Evolutionary conservation across 2,797 vertebrate genomes (phyloP).

Genomic region (Halcyon leucocephala): DNA sequence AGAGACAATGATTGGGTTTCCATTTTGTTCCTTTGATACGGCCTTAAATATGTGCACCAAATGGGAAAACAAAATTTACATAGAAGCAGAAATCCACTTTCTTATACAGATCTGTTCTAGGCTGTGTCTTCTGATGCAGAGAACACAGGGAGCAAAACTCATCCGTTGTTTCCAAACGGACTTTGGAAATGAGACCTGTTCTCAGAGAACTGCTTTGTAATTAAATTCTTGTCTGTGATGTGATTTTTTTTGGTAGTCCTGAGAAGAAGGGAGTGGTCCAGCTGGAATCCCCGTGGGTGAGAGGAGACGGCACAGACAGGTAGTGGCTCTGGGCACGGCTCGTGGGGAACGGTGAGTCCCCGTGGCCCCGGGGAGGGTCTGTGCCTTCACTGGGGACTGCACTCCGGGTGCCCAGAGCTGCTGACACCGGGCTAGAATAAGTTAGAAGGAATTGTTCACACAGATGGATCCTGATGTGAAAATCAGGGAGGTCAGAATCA

Average conservation of each 20-base stretch:
- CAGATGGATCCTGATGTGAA: background rate
- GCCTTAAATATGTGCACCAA: background rate
- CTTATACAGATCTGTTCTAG: background rate
- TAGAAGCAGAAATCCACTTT: background rate
- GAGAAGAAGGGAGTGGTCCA: background rate
- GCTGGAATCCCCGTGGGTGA: background rate
- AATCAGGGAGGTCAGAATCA: background rate
- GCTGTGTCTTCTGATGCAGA: background rate
- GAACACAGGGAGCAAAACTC: background rate
- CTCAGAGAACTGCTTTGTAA: background rate
- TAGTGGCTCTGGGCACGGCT: background rate
- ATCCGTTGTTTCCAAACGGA: background rate
- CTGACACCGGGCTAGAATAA: background rate
- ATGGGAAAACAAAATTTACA: background rate
- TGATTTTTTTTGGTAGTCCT: background rate
- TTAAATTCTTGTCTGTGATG: background rate
- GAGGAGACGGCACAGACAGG: accelerated
- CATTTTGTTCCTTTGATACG: slow-evolving; percentile 40
- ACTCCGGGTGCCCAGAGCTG: background rate
- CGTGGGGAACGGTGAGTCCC: accelerated
- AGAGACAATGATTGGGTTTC: slow-evolving; percentile 19
- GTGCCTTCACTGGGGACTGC: background rate
- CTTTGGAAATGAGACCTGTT: background rate
- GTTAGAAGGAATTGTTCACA: background rate
- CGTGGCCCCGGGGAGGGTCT: background rate